A percentile compares a stretch with the other conserved stretches of the same genome.
These are phyloP conservation scores for Choristoneura rosaceana DNA, from an alignment of 2,888 invertebrate species.

Conservation along the genomic window DNA sequence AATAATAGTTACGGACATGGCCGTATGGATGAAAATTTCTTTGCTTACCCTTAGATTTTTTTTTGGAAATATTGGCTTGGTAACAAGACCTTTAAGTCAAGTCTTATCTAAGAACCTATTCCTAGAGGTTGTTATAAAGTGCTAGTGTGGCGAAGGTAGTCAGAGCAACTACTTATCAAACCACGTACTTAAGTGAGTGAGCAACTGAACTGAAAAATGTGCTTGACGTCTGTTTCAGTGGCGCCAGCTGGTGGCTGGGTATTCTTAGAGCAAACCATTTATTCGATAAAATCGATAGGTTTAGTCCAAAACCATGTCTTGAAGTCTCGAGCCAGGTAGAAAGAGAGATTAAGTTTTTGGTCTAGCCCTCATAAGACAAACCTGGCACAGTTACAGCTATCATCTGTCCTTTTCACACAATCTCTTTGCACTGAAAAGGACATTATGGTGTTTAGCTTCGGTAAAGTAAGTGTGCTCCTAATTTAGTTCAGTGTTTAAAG, in stretches of 20 bases:
- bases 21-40: too few species aligned
- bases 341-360: background rate
- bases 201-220: background rate
- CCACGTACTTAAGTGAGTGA: too few species aligned
- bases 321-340: background rate
- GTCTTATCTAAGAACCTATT: too few species aligned
- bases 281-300: background rate
- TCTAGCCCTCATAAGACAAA: background rate
- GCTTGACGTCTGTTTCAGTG: conserved; percentile 2
- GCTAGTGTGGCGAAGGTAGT: too few species aligned
- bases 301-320: background rate
- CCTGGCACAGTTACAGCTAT: background rate
- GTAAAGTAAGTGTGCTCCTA: background rate
- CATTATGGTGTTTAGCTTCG: background rate
- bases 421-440: too few species aligned
- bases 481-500: conserved; percentile 2
- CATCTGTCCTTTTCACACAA: background rate
- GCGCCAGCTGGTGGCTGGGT: background rate
- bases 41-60: too few species aligned
- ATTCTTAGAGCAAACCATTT: background rate
- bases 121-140: too few species aligned
- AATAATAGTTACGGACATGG: too few species aligned
- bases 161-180: too few species aligned
- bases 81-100: too few species aligned
- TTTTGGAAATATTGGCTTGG: too few species aligned